Percentiles rank a stretch among this genome's conserved stretches.
Evolutionary conservation across 2,888 invertebrate genomes (phyloP).

Genomic region (Arrhopalites spinosus): DNA sequence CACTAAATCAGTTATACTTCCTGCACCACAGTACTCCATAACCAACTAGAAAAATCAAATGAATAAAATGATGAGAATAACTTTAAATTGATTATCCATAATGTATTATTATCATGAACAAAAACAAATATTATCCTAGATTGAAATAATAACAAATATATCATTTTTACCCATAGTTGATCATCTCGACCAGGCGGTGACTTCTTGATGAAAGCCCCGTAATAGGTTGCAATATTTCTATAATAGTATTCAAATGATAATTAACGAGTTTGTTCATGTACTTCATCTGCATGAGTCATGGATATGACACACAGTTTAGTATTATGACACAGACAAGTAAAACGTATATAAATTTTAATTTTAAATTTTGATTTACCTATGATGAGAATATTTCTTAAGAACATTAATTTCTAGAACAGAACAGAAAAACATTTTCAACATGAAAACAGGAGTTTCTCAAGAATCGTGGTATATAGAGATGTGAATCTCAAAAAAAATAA

Average conservation of each 20-base stretch:
- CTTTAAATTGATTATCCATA: too few relatives aligned
- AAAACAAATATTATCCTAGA: background rate
- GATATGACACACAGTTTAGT: background rate
- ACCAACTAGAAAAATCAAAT: conserved; percentile 68
- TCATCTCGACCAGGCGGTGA: conserved; percentile 98
- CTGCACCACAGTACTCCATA: conserved; percentile 99
- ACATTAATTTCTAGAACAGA: conserved; percentile 99
- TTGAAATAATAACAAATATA: background rate
- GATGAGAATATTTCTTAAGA: conserved; percentile 72
- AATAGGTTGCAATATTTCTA: conserved; percentile 98
- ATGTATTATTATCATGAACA: too few relatives aligned
- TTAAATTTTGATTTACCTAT: conserved; percentile 44
- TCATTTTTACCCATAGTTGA: conserved; percentile 91
- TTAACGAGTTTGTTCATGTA: background rate
- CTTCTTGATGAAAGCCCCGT: conserved; percentile 99
- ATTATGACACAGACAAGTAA: background rate
- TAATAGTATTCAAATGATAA: background rate
- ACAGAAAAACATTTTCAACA: too few relatives aligned
- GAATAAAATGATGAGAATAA: too few relatives aligned
- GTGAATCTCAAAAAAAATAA: too few relatives aligned
- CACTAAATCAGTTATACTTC: conserved; percentile 97
- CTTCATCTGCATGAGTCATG: background rate
- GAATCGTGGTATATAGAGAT: too few relatives aligned
- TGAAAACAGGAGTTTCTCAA: too few relatives aligned
- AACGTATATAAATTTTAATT: too few relatives aligned